Evolutionary conservation across 2,888 invertebrate species (phyloP), one percentile per base, ranked within the genome.

Genomic region (Trypoxylon attenuatum): DNA sequence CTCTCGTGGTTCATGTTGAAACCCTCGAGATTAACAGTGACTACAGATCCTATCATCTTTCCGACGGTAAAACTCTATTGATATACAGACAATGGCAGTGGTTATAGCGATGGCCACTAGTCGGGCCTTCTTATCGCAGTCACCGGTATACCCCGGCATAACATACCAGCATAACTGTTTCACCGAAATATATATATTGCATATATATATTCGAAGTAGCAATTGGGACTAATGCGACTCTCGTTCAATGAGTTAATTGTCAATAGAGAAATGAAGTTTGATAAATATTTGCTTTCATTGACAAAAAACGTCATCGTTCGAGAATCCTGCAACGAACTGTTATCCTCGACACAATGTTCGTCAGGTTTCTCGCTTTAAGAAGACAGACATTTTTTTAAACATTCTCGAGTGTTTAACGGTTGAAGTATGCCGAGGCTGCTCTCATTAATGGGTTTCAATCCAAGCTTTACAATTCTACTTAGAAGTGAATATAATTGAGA

Each of bases 291-390:
- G n/a, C n/a, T n/a, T n/a, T n/a, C n/a, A n/a, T n/a, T n/a, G n/a
- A n/a, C n/a, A n/a, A n/a, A n/a, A n/a, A n/a, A n/a, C n/a, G n/a
- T n/a, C n/a, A n/a, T n/a, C n/a, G n/a, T n/a, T n/a, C n/a, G n/a
- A n/a, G n/a, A n/a, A n/a, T n/a, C n/a, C n/a, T n/a, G 55, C 55
- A 60, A 60, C 33, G 60, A 56, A 56, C 15, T 33, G 42, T 42
- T 23, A 22, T 56, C 29, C 23, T 38, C 22, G 33, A 25, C 33
- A 23, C 58, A 18, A 38, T 33, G 33, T 15, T 4, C 19, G 4
- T 4, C 6, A n/a, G n/a, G 38, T 38, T n/a, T 13, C 19, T 29
- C 25, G 45, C 25, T 53, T 38, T 15, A 23, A 53, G 19, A 33
- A 25, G 38, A 13, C 27, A 13, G 21, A 45, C 18, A 15, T n/a